A percentile compares a stretch with the other conserved stretches of the same genome.
Conservation (phyloP, 1,140 invertebrate genomes). For the Papilio polyxenes region DNA sequence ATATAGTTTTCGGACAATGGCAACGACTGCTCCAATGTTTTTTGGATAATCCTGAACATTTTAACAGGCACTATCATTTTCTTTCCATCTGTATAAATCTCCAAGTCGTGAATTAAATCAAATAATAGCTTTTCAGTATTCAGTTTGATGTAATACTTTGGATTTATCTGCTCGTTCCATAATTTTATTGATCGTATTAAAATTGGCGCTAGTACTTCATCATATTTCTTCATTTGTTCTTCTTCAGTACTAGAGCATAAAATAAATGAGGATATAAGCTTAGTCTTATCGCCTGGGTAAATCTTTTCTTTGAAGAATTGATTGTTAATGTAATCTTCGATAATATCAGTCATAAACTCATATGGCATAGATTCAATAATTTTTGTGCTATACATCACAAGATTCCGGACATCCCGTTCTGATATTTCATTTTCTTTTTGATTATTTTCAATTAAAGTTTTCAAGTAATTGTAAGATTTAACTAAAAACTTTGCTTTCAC, state of each 20-base stretch:
- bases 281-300: conserved; percentile 32
- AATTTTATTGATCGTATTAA: conserved; percentile 45
- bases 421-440: conserved; percentile 44
- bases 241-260: conserved; percentile 49
- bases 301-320: conserved; percentile 44
- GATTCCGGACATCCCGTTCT: conserved; percentile 33
- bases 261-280: conserved; percentile 52
- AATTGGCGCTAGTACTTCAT: conserved; percentile 51
- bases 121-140: conserved; percentile 41
- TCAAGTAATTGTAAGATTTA: conserved; percentile 57
- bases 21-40: conserved; percentile 49
- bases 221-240: conserved; percentile 52
- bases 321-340: conserved; percentile 51
- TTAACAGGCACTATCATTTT: conserved; percentile 51
- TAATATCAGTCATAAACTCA: conserved; percentile 51
- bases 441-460: conserved; percentile 44
- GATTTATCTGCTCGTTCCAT: conserved; percentile 44
- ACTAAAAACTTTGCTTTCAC: conserved; percentile 52
- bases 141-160: conserved; percentile 31
- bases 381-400: conserved; percentile 46
- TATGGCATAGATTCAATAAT: conserved; percentile 53
- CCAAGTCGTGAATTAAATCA: conserved; percentile 44
- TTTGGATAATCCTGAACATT: conserved; percentile 55
- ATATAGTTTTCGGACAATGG: conserved; percentile 55
- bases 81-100: conserved; percentile 46